Base-by-base conservation (phyloP, 2,113 vertebrate genomes). In the Anas platyrhynchos region DNA sequence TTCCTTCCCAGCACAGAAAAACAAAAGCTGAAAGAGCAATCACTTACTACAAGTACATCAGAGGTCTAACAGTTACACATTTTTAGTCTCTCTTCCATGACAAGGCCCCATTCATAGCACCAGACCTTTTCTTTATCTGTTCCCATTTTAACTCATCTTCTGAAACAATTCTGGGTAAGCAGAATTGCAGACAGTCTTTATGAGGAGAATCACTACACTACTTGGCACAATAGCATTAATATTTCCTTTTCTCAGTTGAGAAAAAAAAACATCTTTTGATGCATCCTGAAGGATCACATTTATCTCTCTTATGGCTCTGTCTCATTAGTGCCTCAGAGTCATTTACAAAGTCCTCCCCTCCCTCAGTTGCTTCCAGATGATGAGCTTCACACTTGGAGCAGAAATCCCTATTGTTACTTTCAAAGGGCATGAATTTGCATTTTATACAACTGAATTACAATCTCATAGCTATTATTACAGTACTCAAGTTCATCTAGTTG, bases 371-470 rank as follows among this genome's bases (percentile, higher is more conserved):
- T 94, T 91, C 31, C 43, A 67, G 46, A 43, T 72, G 86, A 84
- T 67, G 61, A 89, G 52, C 43, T 78, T 59, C 43, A 81, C 23
- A 34, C 46, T 74, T 43, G 9, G 6, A 52, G 56, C 58, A 87
- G 74, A 95, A 94, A 87, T 87, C 66, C 48, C 43, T 65, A 29
- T 56, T 87, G 78, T 46, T 95, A 32, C 25, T 75, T 84, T 84
- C 62, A 91, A 95, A 89, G 58, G 74, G 43, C 52, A 94, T 20
- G 43, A 52, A 93, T 96, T 93, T 89, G 62, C 75, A 82, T 93
- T 93, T 91, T 84, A 78, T 43, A 65, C 66, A 84, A 87, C 38
- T 55, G 43, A 89, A 71, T 72, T 75, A 86, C 27, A 67, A 18
- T 78, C 77, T 84, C 62, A 82, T 55, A 83, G 61, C n/a, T 32